phyloP scores from a whole-genome alignment of 1,140 invertebrate genomes.

The Pygmarrhopalites habei region DNA sequence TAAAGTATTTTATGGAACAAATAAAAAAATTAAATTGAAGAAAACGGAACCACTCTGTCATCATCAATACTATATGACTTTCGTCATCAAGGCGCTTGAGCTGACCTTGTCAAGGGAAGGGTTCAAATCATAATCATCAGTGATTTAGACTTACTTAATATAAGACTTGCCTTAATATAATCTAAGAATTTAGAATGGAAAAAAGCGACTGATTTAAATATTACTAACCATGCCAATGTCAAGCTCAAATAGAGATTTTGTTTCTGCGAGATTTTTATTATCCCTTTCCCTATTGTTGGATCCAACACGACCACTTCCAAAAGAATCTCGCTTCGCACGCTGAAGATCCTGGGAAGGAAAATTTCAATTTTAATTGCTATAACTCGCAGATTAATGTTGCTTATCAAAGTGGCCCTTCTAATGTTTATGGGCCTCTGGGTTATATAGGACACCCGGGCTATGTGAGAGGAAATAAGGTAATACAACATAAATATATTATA shows the following conservation, averaged over 20 bases:
- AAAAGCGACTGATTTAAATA: not conserved
- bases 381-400: conserved; percentile 12
- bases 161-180: too few species aligned
- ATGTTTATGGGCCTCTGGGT: conserved; percentile 1
- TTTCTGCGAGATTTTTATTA: not conserved
- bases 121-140: too few species aligned
- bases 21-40: not conserved
- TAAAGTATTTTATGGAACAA: not conserved
- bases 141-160: too few species aligned
- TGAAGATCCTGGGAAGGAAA: conserved; percentile 22
- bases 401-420: conserved; percentile 13
- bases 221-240: conserved; percentile 29
- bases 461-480: conserved; percentile 12
- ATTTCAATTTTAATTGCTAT: conserved; percentile 17
- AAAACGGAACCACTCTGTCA: not conserved
- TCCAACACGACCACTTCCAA: not conserved
- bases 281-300: not conserved
- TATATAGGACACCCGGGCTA: conserved; percentile 7
- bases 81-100: too few species aligned
- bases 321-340: conserved; percentile 14
- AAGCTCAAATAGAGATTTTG: conserved; percentile 30
- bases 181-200: not conserved
- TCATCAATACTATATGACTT: too few species aligned
- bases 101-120: too few species aligned
- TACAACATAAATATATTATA: not conserved